phyloP scores from a whole-genome alignment of 2,888 invertebrate species.

The Therioaphis trifolii region DNA sequence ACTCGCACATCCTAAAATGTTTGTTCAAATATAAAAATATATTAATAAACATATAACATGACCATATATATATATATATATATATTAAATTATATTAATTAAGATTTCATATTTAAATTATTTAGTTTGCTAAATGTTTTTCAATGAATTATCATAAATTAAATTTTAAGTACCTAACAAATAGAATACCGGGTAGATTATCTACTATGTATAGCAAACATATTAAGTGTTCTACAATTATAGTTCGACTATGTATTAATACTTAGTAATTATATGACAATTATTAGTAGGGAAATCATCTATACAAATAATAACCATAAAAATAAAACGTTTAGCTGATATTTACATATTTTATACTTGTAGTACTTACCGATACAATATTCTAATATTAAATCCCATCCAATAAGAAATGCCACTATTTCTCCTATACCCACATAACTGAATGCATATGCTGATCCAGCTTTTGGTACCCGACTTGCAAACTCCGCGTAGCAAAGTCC shows the following conservation, averaged over 20 bases:
- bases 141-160: not conserved
- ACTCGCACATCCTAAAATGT: slow-evolving; percentile 77
- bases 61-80: not conserved
- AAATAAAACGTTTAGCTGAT: no score
- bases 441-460: slow-evolving; percentile 89
- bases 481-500: slow-evolving; percentile 87
- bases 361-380: slow-evolving; percentile 83
- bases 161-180: no score
- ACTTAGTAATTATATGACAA: no score
- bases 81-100: no score
- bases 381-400: slow-evolving; percentile 92
- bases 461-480: slow-evolving; percentile 82
- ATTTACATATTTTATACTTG: no score
- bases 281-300: no score
- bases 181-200: no score
- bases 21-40: not conserved
- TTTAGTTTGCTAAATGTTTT: not conserved
- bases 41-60: not conserved
- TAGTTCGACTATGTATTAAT: no score
- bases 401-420: slow-evolving; percentile 93
- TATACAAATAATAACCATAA: no score
- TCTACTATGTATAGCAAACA: no score
- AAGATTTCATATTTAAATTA: not conserved
- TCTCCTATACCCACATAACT: slow-evolving; percentile 82
- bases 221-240: no score